Evolutionary conservation across 2,888 invertebrate species (phyloP), one percentile per base, ranked within the genome.

Genomic region (Eustalomyia histrio): DNA sequence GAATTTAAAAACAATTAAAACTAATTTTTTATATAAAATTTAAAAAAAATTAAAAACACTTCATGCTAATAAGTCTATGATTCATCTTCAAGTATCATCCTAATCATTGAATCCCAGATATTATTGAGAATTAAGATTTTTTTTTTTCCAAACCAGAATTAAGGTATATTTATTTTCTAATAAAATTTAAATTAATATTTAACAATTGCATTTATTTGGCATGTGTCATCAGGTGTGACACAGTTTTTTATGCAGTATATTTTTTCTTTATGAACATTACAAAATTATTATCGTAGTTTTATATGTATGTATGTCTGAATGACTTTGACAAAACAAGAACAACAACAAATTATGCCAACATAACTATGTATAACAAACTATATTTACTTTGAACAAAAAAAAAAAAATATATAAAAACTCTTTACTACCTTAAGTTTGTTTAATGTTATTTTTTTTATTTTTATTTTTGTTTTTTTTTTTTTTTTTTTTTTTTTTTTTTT

Each of bases 161-260:
- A 29, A 29, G 7, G 7, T 6, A 29, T 6, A 29, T 29, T 29
- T 29, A 29, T 6, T 6, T 29, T 4, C 7, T 29, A 6, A 6
- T 29, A 29, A 29, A 7, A 29, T 6, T 6, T 6, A 29, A 29
- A 29, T 6, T 6, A 29, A 29, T 29, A 29, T 29, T 29, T 29
- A 29, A 29, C 29, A 29, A 29, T 6, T 29, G 29, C 29, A 65
- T 60, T 65, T 74, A 39, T 57, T 57, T 52, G 57, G 24, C 57
- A 64, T 73, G 55, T 64, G 72, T 72, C 63, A 63, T 72, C 63
- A 64, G 55, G 63, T 55, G 71, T 82, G 79, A 82, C 79, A 82
- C 75, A 84, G 71, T 78, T 83, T 78, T 83, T 67, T 60, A 81
- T 47, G 14, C 39, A 39, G 39, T 39, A 1, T 39, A 12, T 2